Conservation (phyloP, 2,113 vertebrate species). For the Serinus canaria region DNA sequence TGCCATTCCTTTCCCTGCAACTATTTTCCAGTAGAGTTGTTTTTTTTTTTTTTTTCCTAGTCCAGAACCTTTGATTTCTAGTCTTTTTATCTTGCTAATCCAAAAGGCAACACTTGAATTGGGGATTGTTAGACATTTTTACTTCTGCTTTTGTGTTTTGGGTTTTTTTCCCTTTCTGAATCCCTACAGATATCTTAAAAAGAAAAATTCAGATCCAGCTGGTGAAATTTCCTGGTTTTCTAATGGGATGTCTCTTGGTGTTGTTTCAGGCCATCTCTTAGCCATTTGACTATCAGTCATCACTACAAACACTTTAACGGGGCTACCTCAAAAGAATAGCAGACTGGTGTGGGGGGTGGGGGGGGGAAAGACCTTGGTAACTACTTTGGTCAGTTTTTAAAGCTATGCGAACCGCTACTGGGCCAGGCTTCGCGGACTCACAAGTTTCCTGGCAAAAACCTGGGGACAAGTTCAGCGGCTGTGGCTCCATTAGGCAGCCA, state of each 20-base stretch:
- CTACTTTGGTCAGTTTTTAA: accelerated
- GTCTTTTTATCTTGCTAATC: neutral
- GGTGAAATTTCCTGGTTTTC: neutral
- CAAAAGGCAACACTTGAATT: neutral
- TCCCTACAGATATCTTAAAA: accelerated
- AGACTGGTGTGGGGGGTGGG: too few species aligned
- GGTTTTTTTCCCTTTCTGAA: neutral
- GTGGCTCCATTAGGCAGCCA: accelerated
- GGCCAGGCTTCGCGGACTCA: neutral
- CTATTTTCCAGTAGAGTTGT: neutral
- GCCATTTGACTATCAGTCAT: neutral
- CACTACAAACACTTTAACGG: accelerated
- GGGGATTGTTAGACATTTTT: neutral
- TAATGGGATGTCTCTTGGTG: neutral
- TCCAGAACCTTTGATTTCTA: neutral
- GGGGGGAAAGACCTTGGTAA: neutral
- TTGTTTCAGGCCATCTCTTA: neutral
- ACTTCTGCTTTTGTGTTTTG: neutral
- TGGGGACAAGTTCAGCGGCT: accelerated
- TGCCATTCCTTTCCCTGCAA: neutral
- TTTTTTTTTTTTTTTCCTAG: neutral
- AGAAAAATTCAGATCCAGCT: neutral
- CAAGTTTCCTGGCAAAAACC: neutral
- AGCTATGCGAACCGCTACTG: neutral
- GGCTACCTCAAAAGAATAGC: neutral